Evolutionary conservation across 2,797 vertebrate species (phyloP), one percentile per base, ranked within the genome.

Genomic region (Amblyraja radiata): DNA sequence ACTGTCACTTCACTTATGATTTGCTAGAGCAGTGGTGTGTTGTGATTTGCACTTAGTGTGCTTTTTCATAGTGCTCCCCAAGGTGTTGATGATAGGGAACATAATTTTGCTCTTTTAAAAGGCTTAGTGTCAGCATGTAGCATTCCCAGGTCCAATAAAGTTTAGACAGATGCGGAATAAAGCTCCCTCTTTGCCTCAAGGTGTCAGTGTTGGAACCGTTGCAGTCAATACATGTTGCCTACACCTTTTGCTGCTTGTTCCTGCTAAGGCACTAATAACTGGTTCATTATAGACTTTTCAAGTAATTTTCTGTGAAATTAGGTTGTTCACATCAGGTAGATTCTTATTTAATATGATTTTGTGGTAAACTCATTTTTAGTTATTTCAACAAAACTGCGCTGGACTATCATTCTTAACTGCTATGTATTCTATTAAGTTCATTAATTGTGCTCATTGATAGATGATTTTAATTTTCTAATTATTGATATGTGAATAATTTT

Each of bases 191-290:
- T 2, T 68, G 84, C 84, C 63, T 88, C 84, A 88, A 88, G 84
- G 61, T 68, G 84, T 88, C 63, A 88, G 61, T 88, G 61, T 68
- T 88, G 84, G 84, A 88, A 36, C 61, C 84, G 36, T 68, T 68
- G n/a, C 54, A 14, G 21, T 86, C 13, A n/a, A 23, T 84, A 25
- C 4, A 88, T 36, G n/a, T 77, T n/a, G 76, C 76, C 8, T 32
- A 11, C 9, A 65, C 1, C 8, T 65, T 65, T 18, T 88, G 28
- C 13, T 65, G 61, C 28, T 32, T 32, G 32, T 32, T 36, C 63
- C 65, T 88, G 13, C 61, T 63, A 32, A 88, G 61, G 18, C 14
- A 65, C 6, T 65, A 88, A 65, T 88, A 88, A 65, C 11, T 88
- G 5, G 25, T n/a, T 65, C 58, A 32, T 21, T 25, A 18, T 23